Evolutionary conservation across 2,113 vertebrate genomes (phyloP).

Genomic region (Benthochromis sp.): DNA sequence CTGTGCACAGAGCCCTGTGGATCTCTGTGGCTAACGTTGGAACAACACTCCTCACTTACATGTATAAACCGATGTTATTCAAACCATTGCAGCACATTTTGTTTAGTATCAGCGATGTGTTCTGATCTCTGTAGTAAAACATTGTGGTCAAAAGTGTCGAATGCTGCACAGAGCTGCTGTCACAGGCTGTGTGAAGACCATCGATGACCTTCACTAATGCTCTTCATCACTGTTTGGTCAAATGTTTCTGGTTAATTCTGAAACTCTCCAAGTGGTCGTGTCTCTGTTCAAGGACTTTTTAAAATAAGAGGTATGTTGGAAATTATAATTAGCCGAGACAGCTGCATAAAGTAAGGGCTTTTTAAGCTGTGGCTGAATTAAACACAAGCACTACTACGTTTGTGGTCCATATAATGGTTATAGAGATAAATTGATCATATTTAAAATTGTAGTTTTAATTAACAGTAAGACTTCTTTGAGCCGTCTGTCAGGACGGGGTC

Average conservation of each 20-base stretch:
- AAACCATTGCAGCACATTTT: not conserved
- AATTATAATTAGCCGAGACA: not conserved
- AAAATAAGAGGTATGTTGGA: not conserved
- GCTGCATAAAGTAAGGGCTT: not conserved
- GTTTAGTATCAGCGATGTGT: not conserved
- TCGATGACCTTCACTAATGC: not conserved
- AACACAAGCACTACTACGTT: not conserved
- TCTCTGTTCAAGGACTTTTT: not conserved
- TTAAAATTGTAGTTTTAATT: not conserved
- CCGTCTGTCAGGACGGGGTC: not conserved
- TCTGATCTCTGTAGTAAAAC: not conserved
- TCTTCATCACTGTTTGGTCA: not conserved
- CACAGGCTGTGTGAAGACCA: not conserved
- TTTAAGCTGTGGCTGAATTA: not conserved
- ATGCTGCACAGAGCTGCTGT: not conserved
- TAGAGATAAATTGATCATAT: not conserved
- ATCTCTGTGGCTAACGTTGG: not conserved
- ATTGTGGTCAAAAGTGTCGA: not conserved
- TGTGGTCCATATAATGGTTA: not conserved
- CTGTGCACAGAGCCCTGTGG: not conserved
- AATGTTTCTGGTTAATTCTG: not conserved
- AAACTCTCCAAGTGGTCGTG: not conserved
- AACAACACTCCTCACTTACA: not conserved
- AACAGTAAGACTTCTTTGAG: not conserved
- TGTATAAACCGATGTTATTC: not conserved